Evolutionary conservation across 2,888 invertebrate genomes (phyloP).

Genomic region (Fragum sueziense): DNA sequence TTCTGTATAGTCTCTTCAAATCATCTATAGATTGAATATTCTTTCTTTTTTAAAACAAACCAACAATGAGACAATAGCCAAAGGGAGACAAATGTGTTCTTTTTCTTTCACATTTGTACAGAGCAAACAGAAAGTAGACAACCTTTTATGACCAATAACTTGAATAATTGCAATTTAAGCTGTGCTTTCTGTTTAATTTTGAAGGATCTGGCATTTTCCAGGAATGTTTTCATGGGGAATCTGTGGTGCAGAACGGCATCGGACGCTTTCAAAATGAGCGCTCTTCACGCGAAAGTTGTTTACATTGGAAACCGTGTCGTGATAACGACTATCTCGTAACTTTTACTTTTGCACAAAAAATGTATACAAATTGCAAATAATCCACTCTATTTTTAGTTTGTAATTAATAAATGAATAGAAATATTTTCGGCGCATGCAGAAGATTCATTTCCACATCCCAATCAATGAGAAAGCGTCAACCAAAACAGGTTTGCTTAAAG

Average conservation of each 20-base stretch:
- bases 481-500: background rate
- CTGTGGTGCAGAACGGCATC: constrained; percentile 10
- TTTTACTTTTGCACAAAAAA: no score
- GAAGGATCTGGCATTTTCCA: background rate
- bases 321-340: background rate
- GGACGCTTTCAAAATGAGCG: constrained; percentile 22
- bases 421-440: background rate
- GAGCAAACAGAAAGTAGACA: no score
- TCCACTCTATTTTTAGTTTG: no score
- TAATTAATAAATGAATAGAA: background rate
- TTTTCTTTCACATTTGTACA: no score
- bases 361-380: no score
- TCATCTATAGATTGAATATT: no score
- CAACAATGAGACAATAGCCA: no score
- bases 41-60: background rate
- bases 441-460: background rate
- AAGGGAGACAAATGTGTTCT: no score
- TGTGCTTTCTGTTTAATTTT: no score
- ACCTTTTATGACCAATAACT: no score
- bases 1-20: no score
- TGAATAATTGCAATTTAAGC: no score
- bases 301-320: constrained; percentile 17
- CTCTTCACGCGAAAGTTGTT: constrained; percentile 18
- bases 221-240: background rate
- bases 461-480: background rate